Evolutionary conservation across 1,140 invertebrate genomes (phyloP).

Genomic region (Stratiolaelaps scimitus): DNA sequence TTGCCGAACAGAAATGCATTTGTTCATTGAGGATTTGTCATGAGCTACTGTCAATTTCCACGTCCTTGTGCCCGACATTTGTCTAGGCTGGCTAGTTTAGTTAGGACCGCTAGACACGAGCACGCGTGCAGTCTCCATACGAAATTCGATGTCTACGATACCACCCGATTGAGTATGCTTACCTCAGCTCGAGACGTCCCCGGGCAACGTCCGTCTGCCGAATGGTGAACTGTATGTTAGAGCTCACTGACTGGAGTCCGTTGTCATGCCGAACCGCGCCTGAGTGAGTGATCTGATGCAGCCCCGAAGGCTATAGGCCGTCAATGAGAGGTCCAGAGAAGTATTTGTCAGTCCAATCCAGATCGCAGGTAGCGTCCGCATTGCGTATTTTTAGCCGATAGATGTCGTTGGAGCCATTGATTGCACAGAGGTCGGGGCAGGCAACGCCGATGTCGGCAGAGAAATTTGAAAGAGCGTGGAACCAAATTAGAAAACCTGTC

Average conservation of each 20-base stretch:
- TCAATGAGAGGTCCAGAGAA: no score
- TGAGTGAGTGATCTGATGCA: slow-evolving; percentile 8
- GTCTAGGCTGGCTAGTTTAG: neutral
- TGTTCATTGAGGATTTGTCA: no score
- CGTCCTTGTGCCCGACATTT: neutral
- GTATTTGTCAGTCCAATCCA: neutral
- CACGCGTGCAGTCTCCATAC: no score
- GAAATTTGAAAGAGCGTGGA: no score
- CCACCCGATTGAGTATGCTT: neutral
- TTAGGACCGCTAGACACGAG: no score
- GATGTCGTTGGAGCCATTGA: no score
- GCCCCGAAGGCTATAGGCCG: neutral
- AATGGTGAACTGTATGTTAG: slow-evolving; percentile 25
- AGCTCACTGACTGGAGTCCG: slow-evolving; percentile 19
- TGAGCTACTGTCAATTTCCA: no score
- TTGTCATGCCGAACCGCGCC: slow-evolving; percentile 23
- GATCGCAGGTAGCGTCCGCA: neutral
- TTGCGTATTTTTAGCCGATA: no score
- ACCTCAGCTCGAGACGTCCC: slow-evolving; percentile 16
- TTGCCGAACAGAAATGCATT: no score
- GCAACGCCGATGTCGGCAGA: no score
- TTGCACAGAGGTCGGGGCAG: no score
- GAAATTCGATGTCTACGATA: neutral
- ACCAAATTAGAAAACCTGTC: no score
- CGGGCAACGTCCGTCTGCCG: slow-evolving; percentile 4